Evolutionary conservation across 2,113 vertebrate species (phyloP).

Genomic region (Nibea albiflora): DNA sequence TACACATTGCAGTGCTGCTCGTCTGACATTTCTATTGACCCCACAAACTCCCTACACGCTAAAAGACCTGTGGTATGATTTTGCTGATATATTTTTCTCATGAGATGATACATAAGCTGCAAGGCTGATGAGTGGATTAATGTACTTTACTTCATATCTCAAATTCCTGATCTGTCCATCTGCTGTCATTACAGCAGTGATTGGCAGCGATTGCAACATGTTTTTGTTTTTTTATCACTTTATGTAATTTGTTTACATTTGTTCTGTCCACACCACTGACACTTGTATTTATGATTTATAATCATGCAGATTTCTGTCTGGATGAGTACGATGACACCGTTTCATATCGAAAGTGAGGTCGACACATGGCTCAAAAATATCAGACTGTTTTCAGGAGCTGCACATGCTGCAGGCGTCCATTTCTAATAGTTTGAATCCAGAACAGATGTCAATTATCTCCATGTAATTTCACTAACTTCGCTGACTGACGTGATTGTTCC

Average conservation of each 20-base stretch:
- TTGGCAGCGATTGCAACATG: conserved; percentile 1
- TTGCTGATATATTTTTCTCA: background rate
- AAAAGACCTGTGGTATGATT: background rate
- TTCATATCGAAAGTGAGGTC: conserved; percentile 40
- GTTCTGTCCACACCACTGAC: conserved; percentile 36
- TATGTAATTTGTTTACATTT: conserved; percentile 47
- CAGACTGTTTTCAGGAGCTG: background rate
- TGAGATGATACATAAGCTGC: background rate
- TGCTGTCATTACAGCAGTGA: conserved; percentile 7
- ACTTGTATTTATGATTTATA: conserved; percentile 41
- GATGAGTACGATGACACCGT: conserved; percentile 1
- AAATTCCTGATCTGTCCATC: background rate
- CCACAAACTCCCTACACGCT: background rate
- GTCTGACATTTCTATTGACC: background rate
- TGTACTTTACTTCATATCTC: conserved; percentile 13
- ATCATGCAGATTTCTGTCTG: conserved; percentile 27
- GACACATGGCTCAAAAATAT: background rate
- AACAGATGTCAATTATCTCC: background rate
- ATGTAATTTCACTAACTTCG: background rate
- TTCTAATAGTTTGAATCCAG: conserved; percentile 11
- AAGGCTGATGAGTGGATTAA: background rate
- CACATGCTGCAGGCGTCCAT: background rate
- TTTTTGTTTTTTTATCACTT: conserved; percentile 8
- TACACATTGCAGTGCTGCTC: background rate
- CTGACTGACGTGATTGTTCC: conserved; percentile 3